These are phyloP conservation scores for Diabrotica undecimpunctata DNA, from an alignment of 1,140 invertebrate genomes.

Conservation along the genomic window DNA sequence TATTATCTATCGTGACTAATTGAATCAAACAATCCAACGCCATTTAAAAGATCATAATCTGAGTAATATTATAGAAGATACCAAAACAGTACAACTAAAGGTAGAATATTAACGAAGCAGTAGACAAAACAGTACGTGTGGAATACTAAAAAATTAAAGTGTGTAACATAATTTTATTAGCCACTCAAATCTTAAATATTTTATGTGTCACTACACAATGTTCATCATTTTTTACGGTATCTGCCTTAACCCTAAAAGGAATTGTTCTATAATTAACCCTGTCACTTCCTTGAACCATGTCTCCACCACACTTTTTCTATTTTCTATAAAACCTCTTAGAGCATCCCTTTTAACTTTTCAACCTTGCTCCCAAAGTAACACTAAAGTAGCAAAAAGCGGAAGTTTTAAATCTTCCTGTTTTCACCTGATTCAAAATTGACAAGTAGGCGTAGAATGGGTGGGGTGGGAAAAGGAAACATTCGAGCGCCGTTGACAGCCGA, in stretches of 20 bases:
- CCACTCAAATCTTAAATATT: too few species aligned
- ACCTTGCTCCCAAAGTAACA: background rate
- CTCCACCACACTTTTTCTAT: background rate
- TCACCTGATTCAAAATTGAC: constrained; percentile 2
- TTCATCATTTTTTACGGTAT: too few species aligned
- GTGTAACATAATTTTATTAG: too few species aligned
- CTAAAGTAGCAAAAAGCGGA: constrained; percentile 2
- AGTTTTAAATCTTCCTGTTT: constrained; percentile 2
- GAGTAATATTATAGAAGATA: too few species aligned
- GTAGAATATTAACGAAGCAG: too few species aligned
- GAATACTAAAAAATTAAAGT: too few species aligned
- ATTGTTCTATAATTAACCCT: background rate
- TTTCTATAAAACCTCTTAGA: background rate
- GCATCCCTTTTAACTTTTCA: constrained; percentile 2
- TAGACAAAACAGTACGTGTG: too few species aligned
- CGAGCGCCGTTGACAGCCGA: background rate
- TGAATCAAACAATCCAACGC: too few species aligned
- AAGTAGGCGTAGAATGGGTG: background rate
- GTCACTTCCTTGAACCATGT: background rate
- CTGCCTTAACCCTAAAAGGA: background rate
- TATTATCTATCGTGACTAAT: too few species aligned
- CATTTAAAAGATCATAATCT: too few species aligned
- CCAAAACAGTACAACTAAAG: too few species aligned
- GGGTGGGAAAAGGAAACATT: background rate
- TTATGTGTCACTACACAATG: too few species aligned